These are phyloP conservation scores for Lasioglossum vierecki DNA, from an alignment of 2,888 invertebrate species.

Conservation along the genomic window DNA sequence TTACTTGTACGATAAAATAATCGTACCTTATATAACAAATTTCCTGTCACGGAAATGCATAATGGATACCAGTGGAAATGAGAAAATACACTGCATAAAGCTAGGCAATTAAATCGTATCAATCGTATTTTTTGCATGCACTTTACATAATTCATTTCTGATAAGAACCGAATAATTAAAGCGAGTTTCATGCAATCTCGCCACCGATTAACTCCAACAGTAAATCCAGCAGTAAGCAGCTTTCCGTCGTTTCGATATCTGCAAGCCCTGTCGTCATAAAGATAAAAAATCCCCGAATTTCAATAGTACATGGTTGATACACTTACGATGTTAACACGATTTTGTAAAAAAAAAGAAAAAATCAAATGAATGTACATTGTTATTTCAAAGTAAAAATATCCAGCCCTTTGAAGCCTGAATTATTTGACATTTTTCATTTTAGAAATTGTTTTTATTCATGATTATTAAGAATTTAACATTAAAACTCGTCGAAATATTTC, in stretches of 20 bases:
- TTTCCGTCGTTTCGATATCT: not conserved
- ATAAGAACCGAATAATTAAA: not conserved
- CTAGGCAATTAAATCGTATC: not conserved
- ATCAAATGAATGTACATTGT: not conserved
- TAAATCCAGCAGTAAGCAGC: not conserved
- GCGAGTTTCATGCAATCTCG: no score
- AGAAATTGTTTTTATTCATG: not conserved
- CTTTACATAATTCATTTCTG: slow-evolving; percentile 5
- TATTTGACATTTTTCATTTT: not conserved
- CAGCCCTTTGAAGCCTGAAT: not conserved
- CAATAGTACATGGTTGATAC: not conserved
- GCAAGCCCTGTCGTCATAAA: not conserved
- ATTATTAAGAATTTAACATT: not conserved
- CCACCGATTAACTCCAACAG: not conserved
- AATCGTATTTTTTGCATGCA: not conserved
- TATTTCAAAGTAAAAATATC: not conserved
- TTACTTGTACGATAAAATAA: not conserved
- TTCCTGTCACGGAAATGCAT: not conserved
- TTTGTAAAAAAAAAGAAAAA: not conserved
- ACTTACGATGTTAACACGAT: not conserved
- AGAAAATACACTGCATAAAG: not conserved
- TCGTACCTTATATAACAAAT: not conserved
- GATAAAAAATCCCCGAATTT: not conserved
- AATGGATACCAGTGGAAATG: not conserved
- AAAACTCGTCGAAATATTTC: not conserved